Evolutionary conservation across 2,888 invertebrate species (phyloP).

Genomic region (Temnothorax ravouxi): DNA sequence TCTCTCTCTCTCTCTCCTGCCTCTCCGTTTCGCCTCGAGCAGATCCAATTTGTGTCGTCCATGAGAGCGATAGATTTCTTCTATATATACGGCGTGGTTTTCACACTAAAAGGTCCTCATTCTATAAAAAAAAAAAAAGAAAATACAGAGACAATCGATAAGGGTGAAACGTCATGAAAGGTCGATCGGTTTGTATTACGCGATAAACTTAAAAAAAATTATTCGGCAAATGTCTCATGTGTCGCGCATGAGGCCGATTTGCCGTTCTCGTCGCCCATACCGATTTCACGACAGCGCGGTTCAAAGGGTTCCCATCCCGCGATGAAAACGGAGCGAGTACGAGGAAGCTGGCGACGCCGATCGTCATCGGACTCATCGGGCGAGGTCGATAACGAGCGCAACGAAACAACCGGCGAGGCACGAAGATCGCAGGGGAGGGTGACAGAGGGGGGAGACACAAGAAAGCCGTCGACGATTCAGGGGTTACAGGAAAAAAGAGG

Average conservation of each 20-base stretch:
- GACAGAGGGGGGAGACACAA: neutral
- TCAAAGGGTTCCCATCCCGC: neutral
- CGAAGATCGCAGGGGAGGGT: no score
- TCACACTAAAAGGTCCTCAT: constrained; percentile 18
- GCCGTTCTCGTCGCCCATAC: neutral
- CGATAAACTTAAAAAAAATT: neutral
- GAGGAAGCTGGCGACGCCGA: neutral
- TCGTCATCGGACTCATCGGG: constrained; percentile 18
- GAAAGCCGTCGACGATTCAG: constrained; percentile 3
- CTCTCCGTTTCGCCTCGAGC: neutral
- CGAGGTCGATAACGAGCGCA: neutral
- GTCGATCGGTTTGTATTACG: neutral
- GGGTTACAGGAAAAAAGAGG: constrained; percentile 10
- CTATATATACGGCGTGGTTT: neutral
- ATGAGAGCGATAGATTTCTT: constrained; percentile 39
- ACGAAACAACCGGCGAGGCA: neutral
- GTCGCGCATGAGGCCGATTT: neutral
- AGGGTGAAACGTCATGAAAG: neutral
- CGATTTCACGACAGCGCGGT: neutral
- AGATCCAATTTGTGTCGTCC: constrained; percentile 44
- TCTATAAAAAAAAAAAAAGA: constrained; percentile 16
- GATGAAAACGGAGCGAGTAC: neutral
- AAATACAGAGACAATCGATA: constrained; percentile 14
- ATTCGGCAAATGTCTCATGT: neutral
- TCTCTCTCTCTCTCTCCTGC: neutral